Percentiles rank a stretch among this genome's conserved stretches.
Conservation (phyloP, 2,888 invertebrate species). For the Heliconius ethilla region DNA sequence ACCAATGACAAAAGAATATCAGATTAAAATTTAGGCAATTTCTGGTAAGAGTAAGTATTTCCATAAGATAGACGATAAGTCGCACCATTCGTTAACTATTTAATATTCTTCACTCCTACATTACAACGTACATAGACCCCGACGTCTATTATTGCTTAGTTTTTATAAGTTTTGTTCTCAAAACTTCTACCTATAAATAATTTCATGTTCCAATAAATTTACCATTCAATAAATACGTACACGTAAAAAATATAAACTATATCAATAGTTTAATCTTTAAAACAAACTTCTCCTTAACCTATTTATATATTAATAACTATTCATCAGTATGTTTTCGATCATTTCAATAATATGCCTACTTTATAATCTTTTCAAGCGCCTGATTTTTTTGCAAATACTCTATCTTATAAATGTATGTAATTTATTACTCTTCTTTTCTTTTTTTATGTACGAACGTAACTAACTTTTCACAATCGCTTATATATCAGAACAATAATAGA, state of each 20-base stretch:
- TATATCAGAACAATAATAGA: slow-evolving; percentile 60
- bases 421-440: slow-evolving; percentile 60
- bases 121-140: slow-evolving; percentile 80
- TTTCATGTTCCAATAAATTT: slow-evolving; percentile 82
- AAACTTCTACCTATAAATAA: slow-evolving; percentile 81
- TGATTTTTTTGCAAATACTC: slow-evolving; percentile 72
- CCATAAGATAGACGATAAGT: slow-evolving; percentile 75
- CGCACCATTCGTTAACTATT: slow-evolving; percentile 78
- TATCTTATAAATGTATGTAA: slow-evolving; percentile 70
- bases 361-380: slow-evolving; percentile 81
- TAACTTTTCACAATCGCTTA: slow-evolving; percentile 69
- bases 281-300: slow-evolving; percentile 79
- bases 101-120: slow-evolving; percentile 69
- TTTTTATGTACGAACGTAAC: slow-evolving; percentile 65
- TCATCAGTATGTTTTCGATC: slow-evolving; percentile 79
- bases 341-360: slow-evolving; percentile 81
- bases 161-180: slow-evolving; percentile 79
- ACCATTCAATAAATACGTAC: slow-evolving; percentile 83
- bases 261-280: slow-evolving; percentile 83
- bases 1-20: slow-evolving; percentile 73
- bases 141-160: slow-evolving; percentile 80
- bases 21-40: slow-evolving; percentile 73
- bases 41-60: slow-evolving; percentile 65
- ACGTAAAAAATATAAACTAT: slow-evolving; percentile 83
- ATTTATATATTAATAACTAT: slow-evolving; percentile 83